Percentiles rank a stretch among this genome's conserved stretches.
These are phyloP conservation scores for Drosophila merina DNA, from an alignment of 2,888 invertebrate genomes.

Conservation along the genomic window DNA sequence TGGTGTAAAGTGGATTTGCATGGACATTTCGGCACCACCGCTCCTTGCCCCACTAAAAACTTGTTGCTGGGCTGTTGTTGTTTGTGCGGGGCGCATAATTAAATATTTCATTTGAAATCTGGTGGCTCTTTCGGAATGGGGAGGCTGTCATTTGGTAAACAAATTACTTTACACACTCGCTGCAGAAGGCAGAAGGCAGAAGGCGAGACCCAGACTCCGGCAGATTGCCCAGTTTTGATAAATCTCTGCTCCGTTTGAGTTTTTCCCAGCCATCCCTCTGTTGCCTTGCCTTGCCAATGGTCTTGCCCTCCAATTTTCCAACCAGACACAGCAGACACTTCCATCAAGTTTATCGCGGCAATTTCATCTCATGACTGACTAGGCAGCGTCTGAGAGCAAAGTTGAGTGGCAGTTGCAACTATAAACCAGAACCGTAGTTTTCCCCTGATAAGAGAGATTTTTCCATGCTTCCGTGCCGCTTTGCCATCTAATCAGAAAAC, in stretches of 20 bases:
- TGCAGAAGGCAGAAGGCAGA: conserved; percentile 10
- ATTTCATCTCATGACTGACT: conserved; percentile 66
- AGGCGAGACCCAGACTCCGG: conserved; percentile 46
- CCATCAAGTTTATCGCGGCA: conserved; percentile 74
- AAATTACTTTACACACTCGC: conserved; percentile 60
- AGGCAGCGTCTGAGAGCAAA: conserved; percentile 37
- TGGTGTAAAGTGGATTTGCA: conserved; percentile 43
- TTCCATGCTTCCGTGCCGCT: conserved; percentile 6
- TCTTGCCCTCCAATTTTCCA: conserved; percentile 12
- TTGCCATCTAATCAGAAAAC: conserved; percentile 64
- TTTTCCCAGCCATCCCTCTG: background rate
- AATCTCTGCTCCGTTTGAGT: conserved; percentile 49
- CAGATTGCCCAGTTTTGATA: conserved; percentile 77
- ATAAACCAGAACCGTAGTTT: conserved; percentile 46
- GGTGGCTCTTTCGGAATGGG: conserved; percentile 15
- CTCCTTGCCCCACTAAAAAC: conserved; percentile 5
- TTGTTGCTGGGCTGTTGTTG: conserved; percentile 32
- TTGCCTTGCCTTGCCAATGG: background rate
- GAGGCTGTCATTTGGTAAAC: conserved; percentile 63
- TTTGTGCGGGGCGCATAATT: conserved; percentile 34
- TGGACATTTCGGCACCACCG: conserved; percentile 21
- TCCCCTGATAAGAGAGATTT: conserved; percentile 34
- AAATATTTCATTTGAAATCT: conserved; percentile 52
- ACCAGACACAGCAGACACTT: conserved; percentile 61
- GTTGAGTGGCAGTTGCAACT: conserved; percentile 56